Evolutionary conservation across 2,797 vertebrate genomes (phyloP).

Genomic region (Glyptemys insculpta): DNA sequence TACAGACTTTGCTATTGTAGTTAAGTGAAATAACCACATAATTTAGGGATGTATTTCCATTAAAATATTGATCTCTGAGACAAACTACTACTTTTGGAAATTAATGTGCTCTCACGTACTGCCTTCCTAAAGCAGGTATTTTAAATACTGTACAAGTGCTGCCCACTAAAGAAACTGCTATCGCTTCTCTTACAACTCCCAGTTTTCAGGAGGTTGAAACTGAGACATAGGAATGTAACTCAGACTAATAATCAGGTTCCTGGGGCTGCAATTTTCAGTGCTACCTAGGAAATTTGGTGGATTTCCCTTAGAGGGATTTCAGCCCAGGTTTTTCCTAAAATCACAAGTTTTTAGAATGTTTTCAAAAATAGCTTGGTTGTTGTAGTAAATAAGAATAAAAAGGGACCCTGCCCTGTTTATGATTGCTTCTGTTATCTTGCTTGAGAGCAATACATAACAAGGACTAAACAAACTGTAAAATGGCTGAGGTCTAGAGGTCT

Average conservation of each 20-base stretch:
- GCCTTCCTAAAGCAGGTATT: neutral
- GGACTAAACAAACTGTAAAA: neutral
- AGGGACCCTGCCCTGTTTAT: neutral
- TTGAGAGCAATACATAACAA: neutral
- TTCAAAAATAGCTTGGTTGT: constrained; percentile 40
- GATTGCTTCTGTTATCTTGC: constrained; percentile 27
- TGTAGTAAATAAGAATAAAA: constrained; percentile 23
- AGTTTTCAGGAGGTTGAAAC: neutral
- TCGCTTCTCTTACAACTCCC: neutral
- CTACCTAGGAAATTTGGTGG: neutral
- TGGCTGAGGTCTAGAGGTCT: neutral
- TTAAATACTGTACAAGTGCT: neutral
- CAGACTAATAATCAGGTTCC: neutral
- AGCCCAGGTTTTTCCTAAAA: neutral
- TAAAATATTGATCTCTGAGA: neutral
- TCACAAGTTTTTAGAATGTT: constrained; percentile 25
- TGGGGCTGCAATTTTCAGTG: neutral
- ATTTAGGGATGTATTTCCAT: neutral
- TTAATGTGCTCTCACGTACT: rapidly evolving
- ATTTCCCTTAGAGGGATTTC: neutral
- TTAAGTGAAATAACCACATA: neutral
- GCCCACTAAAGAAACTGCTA: neutral
- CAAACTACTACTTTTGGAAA: neutral
- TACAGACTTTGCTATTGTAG: neutral
- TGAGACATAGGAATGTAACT: neutral